Evolutionary conservation across 2,113 vertebrate species (phyloP).

Genomic region (Lepus europaeus): DNA sequence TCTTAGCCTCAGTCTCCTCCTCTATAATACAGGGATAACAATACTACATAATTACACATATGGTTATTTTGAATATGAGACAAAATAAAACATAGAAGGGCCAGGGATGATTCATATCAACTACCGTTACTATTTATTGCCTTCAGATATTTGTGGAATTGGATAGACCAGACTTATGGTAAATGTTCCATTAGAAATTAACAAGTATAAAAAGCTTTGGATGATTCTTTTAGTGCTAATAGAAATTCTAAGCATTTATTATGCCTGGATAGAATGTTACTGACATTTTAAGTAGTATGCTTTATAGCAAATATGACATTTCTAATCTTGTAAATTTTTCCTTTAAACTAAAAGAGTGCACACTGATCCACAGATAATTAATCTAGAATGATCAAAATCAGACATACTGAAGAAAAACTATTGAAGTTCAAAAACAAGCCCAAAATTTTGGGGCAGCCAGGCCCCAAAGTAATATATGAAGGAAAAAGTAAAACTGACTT

Average conservation of each 20-base stretch:
- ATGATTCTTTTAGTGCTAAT: conserved; percentile 7
- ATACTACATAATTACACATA: not conserved
- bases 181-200: not conserved
- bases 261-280: not conserved
- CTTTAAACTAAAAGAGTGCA: conserved; percentile 22
- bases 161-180: not conserved
- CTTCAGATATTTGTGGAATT: conserved; percentile 41
- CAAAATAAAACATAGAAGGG: not conserved
- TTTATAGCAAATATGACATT: not conserved
- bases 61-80: not conserved
- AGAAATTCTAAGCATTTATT: conserved; percentile 20
- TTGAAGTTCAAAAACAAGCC: conserved; percentile 34
- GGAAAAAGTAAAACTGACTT: not conserved
- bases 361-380: not conserved
- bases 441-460: not conserved
- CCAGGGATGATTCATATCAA: not conserved
- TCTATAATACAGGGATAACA: conserved; percentile 22
- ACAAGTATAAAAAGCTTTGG: conserved; percentile 23
- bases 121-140: not conserved
- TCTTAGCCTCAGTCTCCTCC: not conserved
- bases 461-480: conserved; percentile 20
- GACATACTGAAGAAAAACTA: not conserved
- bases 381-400: conserved; percentile 42
- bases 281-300: conserved; percentile 44
- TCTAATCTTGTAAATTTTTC: conserved; percentile 48